phyloP scores from a whole-genome alignment of 2,888 invertebrate species.

The Omphaloscelis lunosa region DNA sequence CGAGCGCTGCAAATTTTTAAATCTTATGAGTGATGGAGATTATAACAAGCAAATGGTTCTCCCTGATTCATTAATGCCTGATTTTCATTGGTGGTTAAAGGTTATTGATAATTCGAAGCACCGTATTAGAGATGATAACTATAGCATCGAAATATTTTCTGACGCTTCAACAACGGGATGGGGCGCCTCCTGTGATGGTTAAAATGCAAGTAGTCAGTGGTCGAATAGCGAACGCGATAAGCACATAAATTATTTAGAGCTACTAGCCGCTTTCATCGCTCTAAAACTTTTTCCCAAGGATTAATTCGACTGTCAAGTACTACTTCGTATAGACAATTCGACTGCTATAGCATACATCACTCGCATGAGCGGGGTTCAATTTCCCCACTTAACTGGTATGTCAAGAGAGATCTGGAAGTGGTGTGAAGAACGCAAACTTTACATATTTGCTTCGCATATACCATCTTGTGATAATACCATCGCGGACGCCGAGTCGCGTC shows the following conservation, averaged over 20 bases:
- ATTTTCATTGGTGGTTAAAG: slow-evolving; percentile 14
- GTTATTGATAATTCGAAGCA: slow-evolving; percentile 10
- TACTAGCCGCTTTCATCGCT: background rate
- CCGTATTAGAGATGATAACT: slow-evolving; percentile 6
- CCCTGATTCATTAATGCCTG: background rate
- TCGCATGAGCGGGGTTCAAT: slow-evolving; percentile 3
- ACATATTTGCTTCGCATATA: background rate
- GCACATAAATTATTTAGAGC: background rate
- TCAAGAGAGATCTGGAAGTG: slow-evolving; percentile 3
- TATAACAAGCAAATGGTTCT: slow-evolving; percentile 12
- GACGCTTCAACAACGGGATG: slow-evolving; percentile 19
- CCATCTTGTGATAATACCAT: slow-evolving; percentile 1
- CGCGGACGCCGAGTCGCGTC: too few species aligned
- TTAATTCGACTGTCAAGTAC: background rate
- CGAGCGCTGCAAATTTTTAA: too few species aligned
- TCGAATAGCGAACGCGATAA: background rate
- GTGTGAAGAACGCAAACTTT: slow-evolving; percentile 3
- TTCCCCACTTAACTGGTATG: background rate
- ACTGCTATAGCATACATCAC: slow-evolving; percentile 7
- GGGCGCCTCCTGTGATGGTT: background rate
- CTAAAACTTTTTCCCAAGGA: slow-evolving; percentile 1
- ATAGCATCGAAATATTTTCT: slow-evolving; percentile 12
- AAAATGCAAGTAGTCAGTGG: slow-evolving; percentile 7
- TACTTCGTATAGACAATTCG: background rate
- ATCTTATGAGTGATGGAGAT: background rate